Percentiles rank a stretch among this genome's conserved stretches.
These are phyloP conservation scores for Sebastolobus altivelis DNA, from an alignment of 2,797 vertebrate species.

Conservation along the genomic window DNA sequence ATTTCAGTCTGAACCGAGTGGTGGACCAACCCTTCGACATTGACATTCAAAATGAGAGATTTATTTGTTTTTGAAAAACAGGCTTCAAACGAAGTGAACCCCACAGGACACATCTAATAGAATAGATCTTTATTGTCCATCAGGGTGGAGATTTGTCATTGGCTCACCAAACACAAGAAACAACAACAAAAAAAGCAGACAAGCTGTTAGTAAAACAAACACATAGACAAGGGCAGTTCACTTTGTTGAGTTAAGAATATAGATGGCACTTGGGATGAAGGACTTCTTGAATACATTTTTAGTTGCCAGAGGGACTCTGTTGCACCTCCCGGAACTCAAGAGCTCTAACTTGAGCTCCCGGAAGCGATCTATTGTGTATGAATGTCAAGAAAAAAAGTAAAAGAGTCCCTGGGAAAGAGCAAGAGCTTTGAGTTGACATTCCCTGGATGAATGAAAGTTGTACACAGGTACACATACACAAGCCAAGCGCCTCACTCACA, in stretches of 20 bases:
- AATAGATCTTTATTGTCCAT: neutral
- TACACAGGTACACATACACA: neutral
- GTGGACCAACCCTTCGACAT: rapidly evolving
- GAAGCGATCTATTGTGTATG: neutral
- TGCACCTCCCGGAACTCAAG: neutral
- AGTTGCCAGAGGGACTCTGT: neutral
- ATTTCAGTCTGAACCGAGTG: too few relatives aligned
- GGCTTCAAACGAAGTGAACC: neutral
- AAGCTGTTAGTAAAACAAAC: neutral
- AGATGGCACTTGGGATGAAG: neutral
- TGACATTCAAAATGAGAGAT: neutral
- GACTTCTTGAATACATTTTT: neutral
- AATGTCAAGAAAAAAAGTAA: neutral
- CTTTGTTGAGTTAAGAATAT: neutral
- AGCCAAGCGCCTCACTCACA: slow-evolving; percentile 6
- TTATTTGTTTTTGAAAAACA: neutral
- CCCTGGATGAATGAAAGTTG: slow-evolving; percentile 13
- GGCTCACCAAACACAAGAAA: neutral
- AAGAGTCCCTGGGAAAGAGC: neutral
- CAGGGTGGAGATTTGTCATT: too few relatives aligned
- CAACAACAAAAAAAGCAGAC: neutral
- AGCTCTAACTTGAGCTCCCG: neutral
- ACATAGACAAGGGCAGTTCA: neutral
- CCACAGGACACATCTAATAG: neutral
- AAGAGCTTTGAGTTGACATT: neutral